Conservation (phyloP, 2,888 invertebrate species). For the Cataglyphis albicans region DNA sequence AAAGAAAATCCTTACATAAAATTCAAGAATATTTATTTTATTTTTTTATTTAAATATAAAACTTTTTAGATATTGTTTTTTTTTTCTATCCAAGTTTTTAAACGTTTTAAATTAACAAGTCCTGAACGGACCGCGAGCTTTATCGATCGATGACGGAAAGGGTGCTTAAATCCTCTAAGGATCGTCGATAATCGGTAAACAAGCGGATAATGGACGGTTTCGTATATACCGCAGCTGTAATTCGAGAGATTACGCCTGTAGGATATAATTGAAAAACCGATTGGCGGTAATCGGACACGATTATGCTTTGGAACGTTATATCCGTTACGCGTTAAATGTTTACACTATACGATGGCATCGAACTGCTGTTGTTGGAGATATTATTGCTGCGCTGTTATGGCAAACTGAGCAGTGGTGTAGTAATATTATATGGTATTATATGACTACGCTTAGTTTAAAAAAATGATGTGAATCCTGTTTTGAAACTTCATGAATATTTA, state of each 20-base stretch:
- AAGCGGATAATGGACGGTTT: constrained; percentile 52
- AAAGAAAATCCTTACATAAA: neutral
- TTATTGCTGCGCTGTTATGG: constrained; percentile 41
- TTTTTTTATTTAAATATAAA: neutral
- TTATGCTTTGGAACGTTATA: constrained; percentile 46
- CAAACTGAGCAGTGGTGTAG: constrained; percentile 26
- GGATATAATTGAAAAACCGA: constrained; percentile 56
- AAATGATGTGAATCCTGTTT: constrained; percentile 31
- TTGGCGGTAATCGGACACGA: constrained; percentile 54
- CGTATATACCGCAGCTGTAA: constrained; percentile 41
- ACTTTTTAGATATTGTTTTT: neutral
- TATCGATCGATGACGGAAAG: constrained; percentile 22
- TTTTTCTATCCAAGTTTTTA: neutral
- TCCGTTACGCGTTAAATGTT: constrained; percentile 56
- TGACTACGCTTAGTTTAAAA: constrained; percentile 23
- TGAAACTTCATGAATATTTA: constrained; percentile 26
- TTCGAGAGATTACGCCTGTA: constrained; percentile 37
- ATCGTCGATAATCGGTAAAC: constrained; percentile 53
- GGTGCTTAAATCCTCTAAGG: constrained; percentile 29
- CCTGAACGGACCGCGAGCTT: neutral
- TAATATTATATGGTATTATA: constrained; percentile 46
- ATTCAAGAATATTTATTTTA: neutral
- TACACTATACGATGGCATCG: constrained; percentile 33
- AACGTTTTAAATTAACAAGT: neutral
- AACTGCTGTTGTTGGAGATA: constrained; percentile 24